Evolutionary conservation across 2,888 invertebrate genomes (phyloP).

Genomic region (Ptycholaimellus sp.): DNA sequence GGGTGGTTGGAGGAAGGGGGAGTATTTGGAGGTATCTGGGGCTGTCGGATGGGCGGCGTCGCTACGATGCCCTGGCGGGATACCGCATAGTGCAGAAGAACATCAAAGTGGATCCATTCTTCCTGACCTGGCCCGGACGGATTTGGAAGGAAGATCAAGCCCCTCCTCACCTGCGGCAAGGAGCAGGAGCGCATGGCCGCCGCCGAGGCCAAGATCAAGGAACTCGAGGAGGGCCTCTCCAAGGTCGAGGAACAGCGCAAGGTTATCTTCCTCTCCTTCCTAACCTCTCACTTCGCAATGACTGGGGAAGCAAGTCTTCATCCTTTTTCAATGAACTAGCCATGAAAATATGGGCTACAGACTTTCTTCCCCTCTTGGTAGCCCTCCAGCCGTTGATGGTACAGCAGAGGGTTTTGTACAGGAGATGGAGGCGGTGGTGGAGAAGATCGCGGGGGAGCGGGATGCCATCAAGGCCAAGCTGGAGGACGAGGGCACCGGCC

Average conservation of each 20-base stretch:
- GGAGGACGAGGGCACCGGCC: constrained; percentile 74
- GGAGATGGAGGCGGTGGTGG: too few relatives aligned
- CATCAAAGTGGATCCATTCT: constrained; percentile 20
- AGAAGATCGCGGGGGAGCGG: constrained; percentile 48
- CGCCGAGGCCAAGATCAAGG: constrained; percentile 37
- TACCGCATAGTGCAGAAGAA: constrained; percentile 21
- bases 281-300: constrained; percentile 49
- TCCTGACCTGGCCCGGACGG: constrained; percentile 23
- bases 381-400: too few relatives aligned
- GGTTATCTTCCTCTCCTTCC: too few relatives aligned
- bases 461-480: constrained; percentile 57
- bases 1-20: too few relatives aligned
- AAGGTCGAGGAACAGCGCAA: constrained; percentile 91
- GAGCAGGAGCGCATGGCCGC: constrained; percentile 19
- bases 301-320: too few relatives aligned
- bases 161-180: constrained; percentile 21
- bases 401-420: too few relatives aligned
- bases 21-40: too few relatives aligned
- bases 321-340: too few relatives aligned
- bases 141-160: too few relatives aligned
- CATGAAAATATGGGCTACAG: too few relatives aligned
- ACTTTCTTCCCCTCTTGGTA: too few relatives aligned
- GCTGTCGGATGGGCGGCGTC: constrained; percentile 18
- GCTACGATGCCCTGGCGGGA: constrained; percentile 35
- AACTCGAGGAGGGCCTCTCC: constrained; percentile 80